phyloP scores from a whole-genome alignment of 2,888 invertebrate species.

The Linyphia triangularis region DNA sequence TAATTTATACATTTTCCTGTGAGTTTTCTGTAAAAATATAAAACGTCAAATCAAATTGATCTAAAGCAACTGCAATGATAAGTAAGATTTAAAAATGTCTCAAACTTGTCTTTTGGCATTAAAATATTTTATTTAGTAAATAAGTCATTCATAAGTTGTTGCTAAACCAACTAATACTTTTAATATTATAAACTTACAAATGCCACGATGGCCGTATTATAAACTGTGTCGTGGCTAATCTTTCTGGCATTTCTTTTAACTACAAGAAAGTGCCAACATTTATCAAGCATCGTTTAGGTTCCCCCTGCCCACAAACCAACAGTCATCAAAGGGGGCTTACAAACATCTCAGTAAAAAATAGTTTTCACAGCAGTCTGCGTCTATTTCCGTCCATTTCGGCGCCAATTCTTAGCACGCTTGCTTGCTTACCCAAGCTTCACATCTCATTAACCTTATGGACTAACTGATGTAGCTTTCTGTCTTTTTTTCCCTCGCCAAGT shows the following conservation, averaged over 20 bases:
- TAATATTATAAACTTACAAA: too few species aligned
- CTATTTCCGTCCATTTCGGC: conserved; percentile 67
- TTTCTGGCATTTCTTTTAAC: background rate
- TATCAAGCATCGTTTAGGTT: conserved; percentile 25
- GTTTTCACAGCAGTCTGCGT: background rate
- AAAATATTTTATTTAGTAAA: too few species aligned
- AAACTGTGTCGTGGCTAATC: background rate
- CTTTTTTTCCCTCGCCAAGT: background rate
- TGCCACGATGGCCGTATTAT: too few species aligned
- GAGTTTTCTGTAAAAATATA: too few species aligned
- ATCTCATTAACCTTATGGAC: conserved; percentile 66
- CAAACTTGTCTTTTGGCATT: too few species aligned
- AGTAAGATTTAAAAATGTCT: too few species aligned
- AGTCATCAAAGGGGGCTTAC: background rate
- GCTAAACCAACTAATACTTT: too few species aligned
- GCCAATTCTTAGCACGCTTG: conserved; percentile 64
- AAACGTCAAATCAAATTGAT: too few species aligned
- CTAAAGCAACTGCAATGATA: too few species aligned
- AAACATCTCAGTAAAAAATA: background rate
- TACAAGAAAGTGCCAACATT: conserved; percentile 21
- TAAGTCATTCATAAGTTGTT: too few species aligned
- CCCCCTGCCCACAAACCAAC: background rate
- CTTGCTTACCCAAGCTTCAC: conserved; percentile 59
- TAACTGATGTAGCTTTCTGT: conserved; percentile 39
- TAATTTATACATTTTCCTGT: too few species aligned